Evolutionary conservation across 2,888 invertebrate genomes (phyloP).

Genomic region (Ecdyonurus torrentis): DNA sequence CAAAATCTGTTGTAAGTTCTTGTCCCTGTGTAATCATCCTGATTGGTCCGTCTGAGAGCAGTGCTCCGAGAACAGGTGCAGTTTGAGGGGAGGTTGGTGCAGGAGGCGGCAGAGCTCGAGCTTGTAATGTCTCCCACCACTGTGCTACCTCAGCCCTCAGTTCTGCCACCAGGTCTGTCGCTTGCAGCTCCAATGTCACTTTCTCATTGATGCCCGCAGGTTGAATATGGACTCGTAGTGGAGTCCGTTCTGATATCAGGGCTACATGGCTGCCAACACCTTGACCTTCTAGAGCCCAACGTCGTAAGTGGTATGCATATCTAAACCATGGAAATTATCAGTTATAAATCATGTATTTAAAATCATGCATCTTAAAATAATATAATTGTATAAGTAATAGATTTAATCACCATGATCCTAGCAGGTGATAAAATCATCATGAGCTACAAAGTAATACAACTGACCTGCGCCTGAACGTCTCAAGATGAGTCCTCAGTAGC

Average conservation of each 20-base stretch:
- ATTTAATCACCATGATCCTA: too few relatives aligned
- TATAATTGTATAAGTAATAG: not conserved
- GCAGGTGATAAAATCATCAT: too few relatives aligned
- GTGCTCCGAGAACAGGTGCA: conserved; percentile 42
- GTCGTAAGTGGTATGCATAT: conserved; percentile 74
- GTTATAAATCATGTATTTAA: not conserved
- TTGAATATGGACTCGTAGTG: conserved; percentile 65
- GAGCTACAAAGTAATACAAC: not conserved
- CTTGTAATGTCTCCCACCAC: conserved; percentile 63
- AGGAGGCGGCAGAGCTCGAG: conserved; percentile 13
- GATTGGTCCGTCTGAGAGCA: conserved; percentile 68
- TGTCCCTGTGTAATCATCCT: conserved; percentile 82
- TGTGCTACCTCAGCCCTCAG: conserved; percentile 86
- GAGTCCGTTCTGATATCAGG: conserved; percentile 34
- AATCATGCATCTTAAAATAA: not conserved
- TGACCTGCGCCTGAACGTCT: conserved; percentile 69
- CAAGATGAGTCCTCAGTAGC: conserved; percentile 79
- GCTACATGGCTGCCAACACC: conserved; percentile 55
- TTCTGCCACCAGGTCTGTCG: conserved; percentile 81
- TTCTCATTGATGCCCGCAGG: conserved; percentile 79
- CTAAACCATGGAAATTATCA: conserved; percentile 23
- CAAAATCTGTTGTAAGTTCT: conserved; percentile 80
- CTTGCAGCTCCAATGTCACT: conserved; percentile 56
- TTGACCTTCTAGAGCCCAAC: conserved; percentile 73
- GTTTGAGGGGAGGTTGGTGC: conserved; percentile 21